phyloP scores from a whole-genome alignment of 2,797 vertebrate species.

The Synaphobranchus kaupii region DNA sequence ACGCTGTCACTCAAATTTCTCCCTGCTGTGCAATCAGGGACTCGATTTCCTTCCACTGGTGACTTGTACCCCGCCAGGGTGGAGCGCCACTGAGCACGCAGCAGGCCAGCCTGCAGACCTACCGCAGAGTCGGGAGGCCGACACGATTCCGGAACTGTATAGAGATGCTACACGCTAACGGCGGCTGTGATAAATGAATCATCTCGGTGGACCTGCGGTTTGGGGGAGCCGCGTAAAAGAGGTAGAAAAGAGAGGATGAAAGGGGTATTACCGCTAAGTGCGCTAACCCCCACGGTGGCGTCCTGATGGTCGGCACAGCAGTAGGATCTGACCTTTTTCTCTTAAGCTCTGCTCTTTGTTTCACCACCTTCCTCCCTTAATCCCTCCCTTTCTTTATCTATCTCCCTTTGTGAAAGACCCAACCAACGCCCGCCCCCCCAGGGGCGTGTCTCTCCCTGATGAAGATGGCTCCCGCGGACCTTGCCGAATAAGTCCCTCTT shows the following conservation, averaged over 20 bases:
- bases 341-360: neutral
- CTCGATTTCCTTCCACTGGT: no score
- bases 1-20: no score
- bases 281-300: neutral
- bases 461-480: neutral
- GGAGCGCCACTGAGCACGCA: no score
- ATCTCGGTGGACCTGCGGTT: neutral
- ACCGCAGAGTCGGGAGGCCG: neutral
- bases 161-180: neutral
- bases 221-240: neutral
- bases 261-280: neutral
- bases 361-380: conserved; percentile 3
- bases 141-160: neutral
- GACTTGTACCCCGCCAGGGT: no score
- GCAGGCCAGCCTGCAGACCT: no score
- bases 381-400: neutral
- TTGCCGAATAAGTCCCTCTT: neutral
- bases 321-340: neutral
- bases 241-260: neutral
- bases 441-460: neutral
- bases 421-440: neutral
- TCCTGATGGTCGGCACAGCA: neutral
- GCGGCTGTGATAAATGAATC: neutral
- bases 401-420: neutral
- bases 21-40: no score